phyloP scores from a whole-genome alignment of 1,140 invertebrate species.

The Drosophila orosa region DNA sequence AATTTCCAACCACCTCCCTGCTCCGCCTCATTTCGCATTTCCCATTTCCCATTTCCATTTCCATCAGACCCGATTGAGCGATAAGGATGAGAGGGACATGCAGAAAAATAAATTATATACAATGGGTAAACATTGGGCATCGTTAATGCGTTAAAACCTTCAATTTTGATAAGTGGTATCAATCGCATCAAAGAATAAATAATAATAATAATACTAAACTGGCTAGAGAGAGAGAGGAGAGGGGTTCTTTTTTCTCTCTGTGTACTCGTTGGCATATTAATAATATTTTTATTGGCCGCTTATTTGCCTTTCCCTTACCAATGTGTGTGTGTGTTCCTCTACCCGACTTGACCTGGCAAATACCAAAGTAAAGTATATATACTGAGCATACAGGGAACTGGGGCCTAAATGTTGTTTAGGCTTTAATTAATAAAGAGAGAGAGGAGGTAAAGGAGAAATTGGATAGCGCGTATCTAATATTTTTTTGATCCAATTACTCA shows the following conservation, averaged over 20 bases:
- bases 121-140: conserved; percentile 13
- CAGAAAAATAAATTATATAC: conserved; percentile 27
- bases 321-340: conserved; percentile 18
- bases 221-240: too few relatives aligned
- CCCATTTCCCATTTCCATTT: conserved; percentile 19
- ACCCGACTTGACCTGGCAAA: conserved; percentile 43
- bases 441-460: not conserved
- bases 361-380: conserved; percentile 15
- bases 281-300: conserved; percentile 79
- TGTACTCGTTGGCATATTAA: conserved; percentile 68
- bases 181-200: conserved; percentile 3
- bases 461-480: not conserved
- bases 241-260: not conserved
- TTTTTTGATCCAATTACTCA: conserved; percentile 7
- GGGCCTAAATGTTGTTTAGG: conserved; percentile 10
- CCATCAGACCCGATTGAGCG: conserved; percentile 28
- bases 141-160: conserved; percentile 8
- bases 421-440: conserved; percentile 60
- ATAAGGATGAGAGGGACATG: conserved; percentile 20
- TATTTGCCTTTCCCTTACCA: conserved; percentile 60
- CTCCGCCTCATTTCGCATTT: conserved; percentile 14
- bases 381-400: conserved; percentile 22
- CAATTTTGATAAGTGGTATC: conserved; percentile 40
- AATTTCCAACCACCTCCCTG: conserved; percentile 39
- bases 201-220: conserved; percentile 18